Conservation (phyloP, 2,888 invertebrate genomes). For the Plutella xylostella region DNA sequence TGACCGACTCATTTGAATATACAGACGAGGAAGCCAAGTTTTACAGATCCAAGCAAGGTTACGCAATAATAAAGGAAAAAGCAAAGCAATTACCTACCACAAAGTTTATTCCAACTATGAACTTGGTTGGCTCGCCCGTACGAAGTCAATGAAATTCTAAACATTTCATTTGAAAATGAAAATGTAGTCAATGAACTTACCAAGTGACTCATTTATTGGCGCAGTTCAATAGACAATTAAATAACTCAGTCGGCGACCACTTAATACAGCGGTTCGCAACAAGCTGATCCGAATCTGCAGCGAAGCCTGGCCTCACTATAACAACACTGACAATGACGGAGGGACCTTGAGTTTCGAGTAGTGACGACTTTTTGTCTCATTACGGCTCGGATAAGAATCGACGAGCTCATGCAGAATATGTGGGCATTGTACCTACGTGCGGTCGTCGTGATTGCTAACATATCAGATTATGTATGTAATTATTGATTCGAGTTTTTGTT, state of each 20-base stretch:
- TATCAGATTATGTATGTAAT: conserved; percentile 11
- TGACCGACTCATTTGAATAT: conserved; percentile 5
- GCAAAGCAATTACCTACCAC: too few relatives aligned
- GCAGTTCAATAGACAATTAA: too few relatives aligned
- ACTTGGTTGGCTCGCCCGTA: too few relatives aligned
- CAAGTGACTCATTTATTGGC: not conserved
- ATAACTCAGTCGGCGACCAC: not conserved
- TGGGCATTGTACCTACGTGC: conserved; percentile 38
- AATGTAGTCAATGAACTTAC: not conserved
- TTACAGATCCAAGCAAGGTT: conserved; percentile 3
- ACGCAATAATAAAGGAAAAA: too few relatives aligned
- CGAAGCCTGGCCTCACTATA: conserved; percentile 25
- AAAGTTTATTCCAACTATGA: too few relatives aligned
- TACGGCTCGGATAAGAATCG: conserved; percentile 39
- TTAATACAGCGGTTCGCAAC: not conserved
- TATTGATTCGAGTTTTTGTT: conserved; percentile 32
- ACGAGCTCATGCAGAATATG: conserved; percentile 23
- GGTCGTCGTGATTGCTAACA: conserved; percentile 42
- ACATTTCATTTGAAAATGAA: not conserved
- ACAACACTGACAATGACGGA: conserved; percentile 25
- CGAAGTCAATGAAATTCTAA: too few relatives aligned
- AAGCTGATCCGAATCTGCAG: conserved; percentile 1
- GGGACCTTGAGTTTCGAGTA: conserved; percentile 33
- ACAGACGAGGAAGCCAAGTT: not conserved
- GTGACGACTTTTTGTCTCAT: conserved; percentile 45